These are phyloP conservation scores for Selenia dentaria DNA, from an alignment of 2,888 invertebrate genomes.

Conservation along the genomic window DNA sequence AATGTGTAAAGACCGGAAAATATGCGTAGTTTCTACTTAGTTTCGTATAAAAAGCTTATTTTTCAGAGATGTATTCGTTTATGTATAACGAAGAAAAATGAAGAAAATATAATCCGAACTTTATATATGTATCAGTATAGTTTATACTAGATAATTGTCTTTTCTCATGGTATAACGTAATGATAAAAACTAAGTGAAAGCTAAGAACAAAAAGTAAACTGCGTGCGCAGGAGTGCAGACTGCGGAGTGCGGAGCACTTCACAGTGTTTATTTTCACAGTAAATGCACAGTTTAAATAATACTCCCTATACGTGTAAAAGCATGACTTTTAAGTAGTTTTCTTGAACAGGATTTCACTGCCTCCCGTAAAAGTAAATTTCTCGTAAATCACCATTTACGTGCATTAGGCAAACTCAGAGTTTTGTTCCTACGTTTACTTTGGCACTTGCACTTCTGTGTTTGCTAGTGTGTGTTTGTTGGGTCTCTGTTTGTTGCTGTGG, in stretches of 20 bases:
- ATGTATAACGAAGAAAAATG: no score
- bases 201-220: conserved; percentile 8
- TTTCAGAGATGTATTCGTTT: no score
- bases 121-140: no score
- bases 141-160: no score
- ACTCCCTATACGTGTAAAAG: conserved; percentile 4
- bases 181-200: no score
- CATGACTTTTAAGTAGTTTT: conserved; percentile 5
- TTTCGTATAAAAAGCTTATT: no score
- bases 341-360: conserved; percentile 9
- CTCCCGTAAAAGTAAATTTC: conserved; percentile 23
- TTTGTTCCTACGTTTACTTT: conserved; percentile 45
- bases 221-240: background rate
- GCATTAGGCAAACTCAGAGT: conserved; percentile 27
- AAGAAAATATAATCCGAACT: no score
- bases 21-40: no score
- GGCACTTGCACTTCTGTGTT: conserved; percentile 49
- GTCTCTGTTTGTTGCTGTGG: no score
- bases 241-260: background rate
- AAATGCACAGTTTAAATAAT: conserved; percentile 1
- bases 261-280: background rate
- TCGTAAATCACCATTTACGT: conserved; percentile 26
- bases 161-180: no score
- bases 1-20: no score
- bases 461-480: conserved; percentile 40